Conservation (phyloP, 2,888 invertebrate genomes). For the Phymatocera aterrima region DNA sequence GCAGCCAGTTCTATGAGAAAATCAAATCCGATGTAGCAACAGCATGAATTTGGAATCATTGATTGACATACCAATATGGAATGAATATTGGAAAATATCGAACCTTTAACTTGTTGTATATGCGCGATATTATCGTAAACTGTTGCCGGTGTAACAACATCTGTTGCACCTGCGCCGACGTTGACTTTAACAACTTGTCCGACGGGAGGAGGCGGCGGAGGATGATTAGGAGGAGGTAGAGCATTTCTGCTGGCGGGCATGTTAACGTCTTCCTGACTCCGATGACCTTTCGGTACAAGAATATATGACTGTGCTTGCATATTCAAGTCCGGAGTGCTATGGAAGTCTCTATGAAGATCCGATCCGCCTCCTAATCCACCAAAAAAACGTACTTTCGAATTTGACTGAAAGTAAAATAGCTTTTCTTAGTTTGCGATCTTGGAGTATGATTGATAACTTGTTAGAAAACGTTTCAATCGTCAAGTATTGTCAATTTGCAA, state of each 20-base stretch:
- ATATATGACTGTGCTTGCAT: constrained; percentile 67
- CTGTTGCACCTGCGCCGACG: constrained; percentile 73
- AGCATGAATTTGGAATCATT: not conserved
- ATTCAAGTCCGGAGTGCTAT: constrained; percentile 89
- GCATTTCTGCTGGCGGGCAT: constrained; percentile 75
- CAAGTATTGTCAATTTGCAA: not conserved
- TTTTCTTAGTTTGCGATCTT: too few species aligned
- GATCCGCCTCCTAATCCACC: constrained; percentile 73
- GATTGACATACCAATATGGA: too few species aligned
- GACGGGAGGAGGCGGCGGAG: constrained; percentile 88
- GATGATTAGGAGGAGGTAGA: constrained; percentile 87
- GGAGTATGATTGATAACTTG: too few species aligned
- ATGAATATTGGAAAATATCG: too few species aligned
- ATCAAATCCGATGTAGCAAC: constrained; percentile 8
- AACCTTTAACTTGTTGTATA: constrained; percentile 75
- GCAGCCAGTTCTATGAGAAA: constrained; percentile 71
- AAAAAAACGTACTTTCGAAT: constrained; percentile 76
- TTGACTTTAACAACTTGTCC: constrained; percentile 84
- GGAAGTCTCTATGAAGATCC: constrained; percentile 88
- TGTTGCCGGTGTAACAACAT: constrained; percentile 69
- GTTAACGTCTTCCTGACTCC: constrained; percentile 84
- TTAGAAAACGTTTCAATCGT: not conserved
- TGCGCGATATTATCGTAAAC: constrained; percentile 73
- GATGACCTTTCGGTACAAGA: constrained; percentile 76
- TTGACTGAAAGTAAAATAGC: constrained; percentile 74